Base-by-base conservation (phyloP, 2,113 vertebrate genomes). In the Actenoides lindsayi region DNA sequence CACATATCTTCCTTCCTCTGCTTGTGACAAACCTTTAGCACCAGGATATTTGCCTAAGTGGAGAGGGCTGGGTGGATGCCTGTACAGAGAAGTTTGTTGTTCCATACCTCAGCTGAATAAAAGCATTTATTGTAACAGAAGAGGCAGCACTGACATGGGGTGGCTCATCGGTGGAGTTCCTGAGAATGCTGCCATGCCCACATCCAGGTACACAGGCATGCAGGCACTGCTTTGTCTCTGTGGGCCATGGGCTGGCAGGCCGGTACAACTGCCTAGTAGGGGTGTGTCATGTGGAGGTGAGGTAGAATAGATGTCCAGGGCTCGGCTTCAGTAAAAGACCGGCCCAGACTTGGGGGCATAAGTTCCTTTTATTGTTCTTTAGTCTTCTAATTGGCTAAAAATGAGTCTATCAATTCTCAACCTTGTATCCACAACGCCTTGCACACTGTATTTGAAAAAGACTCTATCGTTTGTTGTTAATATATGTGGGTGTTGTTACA, bases 401-500 rank as follows among this genome's bases (percentile, higher is more conserved):
- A 68, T 28, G 1, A 42, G 10, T 50, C 62, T 54, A 63, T 51
- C 21, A 5, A 14, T 80, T 62, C 37, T 87, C 68, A 78, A 0
- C 9, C 39, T 80, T 64, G n/a, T 88, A 31, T 59, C 50, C 23
- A 44, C 35, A 37, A 1, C 10, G 25, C 46, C 11, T 51, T 77
- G 44, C 44, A 41, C 11, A 4, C 41, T 54, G 19, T 33, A 18
- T 19, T 13, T 65, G 35, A n/a, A 62, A 65, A 48, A 53, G 50
- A 30, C 48, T 46, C 0, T 48, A 42, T 65, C 0, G 0, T 74
- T 89, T 13, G 16, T 44, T 81, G n/a, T 65, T 63, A 2, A 0
- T 16, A 3, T 21, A 7, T 30, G 3, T 28, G 16, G 41, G 31
- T 56, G 8, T 63, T 6, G 6, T 44, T 89, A 28, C 35, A 33